Evolutionary conservation across 2,113 vertebrate species (phyloP).

Genomic region (Zootoca vivipara): DNA sequence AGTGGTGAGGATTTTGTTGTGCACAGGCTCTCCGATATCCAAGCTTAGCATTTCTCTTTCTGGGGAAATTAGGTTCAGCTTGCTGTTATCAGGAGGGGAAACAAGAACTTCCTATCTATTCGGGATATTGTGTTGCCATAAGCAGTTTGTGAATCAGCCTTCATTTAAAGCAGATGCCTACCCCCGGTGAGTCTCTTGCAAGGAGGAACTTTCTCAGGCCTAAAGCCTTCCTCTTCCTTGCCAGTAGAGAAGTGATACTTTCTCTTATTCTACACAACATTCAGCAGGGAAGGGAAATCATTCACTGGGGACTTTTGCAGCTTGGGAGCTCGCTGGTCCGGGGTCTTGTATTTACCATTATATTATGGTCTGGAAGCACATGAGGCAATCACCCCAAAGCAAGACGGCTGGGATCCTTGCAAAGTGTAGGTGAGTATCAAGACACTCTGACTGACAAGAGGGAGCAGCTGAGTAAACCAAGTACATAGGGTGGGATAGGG

Average conservation of each 20-base stretch:
- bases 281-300: not conserved
- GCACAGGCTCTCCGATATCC: not conserved
- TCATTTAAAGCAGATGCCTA: not conserved
- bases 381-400: no score
- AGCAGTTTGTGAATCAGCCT: not conserved
- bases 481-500: not conserved
- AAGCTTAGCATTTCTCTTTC: not conserved
- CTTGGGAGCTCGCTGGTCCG: not conserved
- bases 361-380: not conserved
- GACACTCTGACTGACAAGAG: not conserved
- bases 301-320: not conserved
- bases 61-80: not conserved
- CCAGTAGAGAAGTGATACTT: not conserved
- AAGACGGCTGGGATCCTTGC: not conserved
- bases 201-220: not conserved
- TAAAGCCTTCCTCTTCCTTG: not conserved
- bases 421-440: not conserved
- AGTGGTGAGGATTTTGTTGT: not conserved
- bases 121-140: not conserved
- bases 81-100: not conserved
- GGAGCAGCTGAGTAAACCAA: not conserved
- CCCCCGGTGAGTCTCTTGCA: not conserved
- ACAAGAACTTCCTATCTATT: not conserved
- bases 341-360: not conserved
- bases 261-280: not conserved